Percentiles rank a stretch among this genome's conserved stretches.
These are phyloP conservation scores for Diprion similis DNA, from an alignment of 1,140 invertebrate species.

Conservation along the genomic window DNA sequence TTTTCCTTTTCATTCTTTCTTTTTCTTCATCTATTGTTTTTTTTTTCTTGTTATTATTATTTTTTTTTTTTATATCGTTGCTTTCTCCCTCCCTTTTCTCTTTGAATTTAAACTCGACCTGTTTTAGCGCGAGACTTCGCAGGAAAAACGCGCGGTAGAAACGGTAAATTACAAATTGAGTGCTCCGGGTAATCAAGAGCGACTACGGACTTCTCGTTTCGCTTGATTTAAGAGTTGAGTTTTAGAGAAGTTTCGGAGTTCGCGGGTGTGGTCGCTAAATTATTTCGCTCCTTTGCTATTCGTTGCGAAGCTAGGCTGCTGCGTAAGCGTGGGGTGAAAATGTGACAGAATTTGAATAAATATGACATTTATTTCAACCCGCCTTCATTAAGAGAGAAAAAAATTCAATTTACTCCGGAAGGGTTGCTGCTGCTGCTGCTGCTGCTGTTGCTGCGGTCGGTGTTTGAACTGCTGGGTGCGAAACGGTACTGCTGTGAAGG, in stretches of 20 bases:
- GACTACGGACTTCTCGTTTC: not conserved
- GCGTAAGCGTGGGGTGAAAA: not conserved
- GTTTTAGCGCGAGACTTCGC: too few relatives aligned
- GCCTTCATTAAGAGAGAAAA: conserved; percentile 5
- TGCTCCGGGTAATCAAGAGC: not conserved
- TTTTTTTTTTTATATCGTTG: too few relatives aligned
- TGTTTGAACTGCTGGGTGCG: not conserved
- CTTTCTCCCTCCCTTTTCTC: too few relatives aligned
- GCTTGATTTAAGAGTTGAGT: not conserved
- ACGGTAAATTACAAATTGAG: not conserved
- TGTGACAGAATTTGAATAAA: conserved; percentile 12
- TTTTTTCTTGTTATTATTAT: too few relatives aligned
- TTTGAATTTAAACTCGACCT: too few relatives aligned
- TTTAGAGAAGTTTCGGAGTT: not conserved
- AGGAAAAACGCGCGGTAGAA: too few relatives aligned
- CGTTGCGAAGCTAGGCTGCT: too few relatives aligned
- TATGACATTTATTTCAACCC: conserved; percentile 8
- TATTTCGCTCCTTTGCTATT: not conserved
- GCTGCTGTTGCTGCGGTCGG: not conserved
- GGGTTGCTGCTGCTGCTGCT: not conserved
- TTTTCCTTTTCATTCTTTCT: too few relatives aligned
- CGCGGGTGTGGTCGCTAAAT: not conserved
- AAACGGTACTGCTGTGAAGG: not conserved
- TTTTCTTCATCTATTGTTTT: too few relatives aligned
- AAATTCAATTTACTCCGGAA: not conserved